Evolutionary conservation across 2,113 vertebrate genomes (phyloP).

Genomic region (Onychostruthus taczanowskii): DNA sequence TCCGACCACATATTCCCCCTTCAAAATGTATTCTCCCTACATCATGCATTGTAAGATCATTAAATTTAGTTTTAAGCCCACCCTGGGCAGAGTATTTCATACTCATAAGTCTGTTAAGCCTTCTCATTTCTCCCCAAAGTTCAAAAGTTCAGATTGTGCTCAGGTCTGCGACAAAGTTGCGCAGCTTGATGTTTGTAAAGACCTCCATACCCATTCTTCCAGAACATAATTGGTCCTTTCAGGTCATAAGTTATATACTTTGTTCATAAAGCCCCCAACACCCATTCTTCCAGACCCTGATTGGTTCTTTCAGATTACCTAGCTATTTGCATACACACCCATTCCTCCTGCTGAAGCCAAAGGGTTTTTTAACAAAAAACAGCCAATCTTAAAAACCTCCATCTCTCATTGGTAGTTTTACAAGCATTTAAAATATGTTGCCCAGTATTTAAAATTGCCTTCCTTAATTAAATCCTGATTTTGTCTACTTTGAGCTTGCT

Average conservation of each 20-base stretch:
- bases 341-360: not conserved
- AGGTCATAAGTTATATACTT: too few species aligned
- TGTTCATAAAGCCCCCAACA: not conserved
- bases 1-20: not conserved
- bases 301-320: not conserved
- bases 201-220: not conserved
- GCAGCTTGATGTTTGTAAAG: rapidly evolving
- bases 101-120: rapidly evolving
- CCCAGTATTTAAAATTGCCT: not conserved
- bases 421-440: not conserved
- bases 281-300: not conserved
- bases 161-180: not conserved
- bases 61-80: not conserved
- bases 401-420: not conserved
- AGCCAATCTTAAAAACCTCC: not conserved
- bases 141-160: not conserved
- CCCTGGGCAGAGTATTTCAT: not conserved
- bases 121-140: not conserved
- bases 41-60: not conserved
- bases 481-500: not conserved
- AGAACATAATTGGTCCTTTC: too few species aligned
- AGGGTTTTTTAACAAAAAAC: not conserved
- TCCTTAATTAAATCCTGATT: not conserved
- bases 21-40: too few species aligned
- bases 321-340: not conserved